Percentiles rank a stretch among this genome's conserved stretches.
Conservation (phyloP, 2,797 vertebrate species). For the Megaceryle alcyon region DNA sequence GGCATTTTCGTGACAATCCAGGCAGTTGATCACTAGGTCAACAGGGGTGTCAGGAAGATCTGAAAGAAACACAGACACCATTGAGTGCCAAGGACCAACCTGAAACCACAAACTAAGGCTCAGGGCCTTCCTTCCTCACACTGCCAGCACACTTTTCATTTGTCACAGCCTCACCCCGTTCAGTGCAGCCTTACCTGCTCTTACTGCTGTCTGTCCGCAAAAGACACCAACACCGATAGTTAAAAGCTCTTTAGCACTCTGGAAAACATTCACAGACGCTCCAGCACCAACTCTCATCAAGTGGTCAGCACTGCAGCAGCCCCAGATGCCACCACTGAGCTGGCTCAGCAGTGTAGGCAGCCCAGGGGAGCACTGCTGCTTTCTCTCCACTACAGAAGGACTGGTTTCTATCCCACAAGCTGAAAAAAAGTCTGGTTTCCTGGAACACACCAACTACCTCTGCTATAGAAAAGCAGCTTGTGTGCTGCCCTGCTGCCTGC, state of each 20-base stretch:
- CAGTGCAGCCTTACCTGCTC: not conserved
- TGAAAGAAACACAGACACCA: conserved; percentile 50
- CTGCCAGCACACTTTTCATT: not conserved
- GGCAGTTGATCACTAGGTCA: conserved; percentile 97
- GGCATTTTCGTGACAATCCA: conserved; percentile 96
- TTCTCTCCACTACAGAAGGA: not conserved
- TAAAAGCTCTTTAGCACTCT: not conserved
- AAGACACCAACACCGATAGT: fast-evolving
- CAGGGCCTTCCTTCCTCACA: not conserved
- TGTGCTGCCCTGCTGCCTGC: not conserved
- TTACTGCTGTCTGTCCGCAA: not conserved
- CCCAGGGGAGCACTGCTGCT: not conserved
- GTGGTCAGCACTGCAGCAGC: not conserved
- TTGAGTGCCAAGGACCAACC: not conserved
- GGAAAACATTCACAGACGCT: not conserved
- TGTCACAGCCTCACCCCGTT: no score
- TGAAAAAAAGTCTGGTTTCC: not conserved
- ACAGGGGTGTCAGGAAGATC: conserved; percentile 95
- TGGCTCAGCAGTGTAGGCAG: not conserved
- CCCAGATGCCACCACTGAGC: not conserved
- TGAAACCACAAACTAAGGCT: fast-evolving
- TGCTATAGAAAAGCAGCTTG: not conserved
- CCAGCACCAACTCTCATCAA: not conserved
- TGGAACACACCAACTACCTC: fast-evolving
- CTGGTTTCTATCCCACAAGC: not conserved